phyloP scores from a whole-genome alignment of 2,113 vertebrate genomes.

The Brachyhypopomus occidentalis region DNA sequence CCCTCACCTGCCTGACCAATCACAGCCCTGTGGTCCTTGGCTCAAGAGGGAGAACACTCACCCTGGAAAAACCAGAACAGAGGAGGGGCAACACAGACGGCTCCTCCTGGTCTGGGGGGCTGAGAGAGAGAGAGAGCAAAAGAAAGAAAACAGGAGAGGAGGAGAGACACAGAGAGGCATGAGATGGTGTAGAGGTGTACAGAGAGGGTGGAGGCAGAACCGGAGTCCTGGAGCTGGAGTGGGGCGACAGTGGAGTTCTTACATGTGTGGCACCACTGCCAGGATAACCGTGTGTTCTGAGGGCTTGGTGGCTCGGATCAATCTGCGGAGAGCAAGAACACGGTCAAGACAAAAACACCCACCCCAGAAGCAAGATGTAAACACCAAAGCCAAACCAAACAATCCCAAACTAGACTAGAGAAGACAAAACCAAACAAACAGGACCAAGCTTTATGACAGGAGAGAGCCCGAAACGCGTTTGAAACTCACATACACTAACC shows the following conservation, averaged over 20 bases:
- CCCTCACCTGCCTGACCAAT: too few species aligned
- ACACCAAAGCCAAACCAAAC: too few species aligned
- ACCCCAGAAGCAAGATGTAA: background rate
- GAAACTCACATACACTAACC: too few species aligned
- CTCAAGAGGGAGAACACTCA: constrained; percentile 68
- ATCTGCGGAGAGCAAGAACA: constrained; percentile 69
- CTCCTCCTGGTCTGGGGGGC: constrained; percentile 86
- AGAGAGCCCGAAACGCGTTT: too few species aligned
- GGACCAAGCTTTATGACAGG: too few species aligned
- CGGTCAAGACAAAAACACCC: background rate
- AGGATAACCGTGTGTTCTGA: constrained; percentile 89
- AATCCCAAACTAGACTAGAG: too few species aligned
- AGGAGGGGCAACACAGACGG: constrained; percentile 88
- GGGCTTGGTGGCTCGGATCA: constrained; percentile 86
- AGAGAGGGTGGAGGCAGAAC: background rate
- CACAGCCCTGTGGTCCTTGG: background rate
- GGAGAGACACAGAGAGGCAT: background rate
- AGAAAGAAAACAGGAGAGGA: constrained; percentile 2
- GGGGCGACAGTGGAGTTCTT: constrained; percentile 57
- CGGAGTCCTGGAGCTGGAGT: background rate
- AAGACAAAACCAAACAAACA: too few species aligned
- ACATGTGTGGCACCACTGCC: constrained; percentile 85
- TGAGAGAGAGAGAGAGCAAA: constrained; percentile 69
- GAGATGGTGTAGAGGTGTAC: background rate
- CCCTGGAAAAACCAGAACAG: constrained; percentile 89